Base-by-base conservation (phyloP, 1,140 invertebrate genomes). In the Anadara kagoshimensis region DNA sequence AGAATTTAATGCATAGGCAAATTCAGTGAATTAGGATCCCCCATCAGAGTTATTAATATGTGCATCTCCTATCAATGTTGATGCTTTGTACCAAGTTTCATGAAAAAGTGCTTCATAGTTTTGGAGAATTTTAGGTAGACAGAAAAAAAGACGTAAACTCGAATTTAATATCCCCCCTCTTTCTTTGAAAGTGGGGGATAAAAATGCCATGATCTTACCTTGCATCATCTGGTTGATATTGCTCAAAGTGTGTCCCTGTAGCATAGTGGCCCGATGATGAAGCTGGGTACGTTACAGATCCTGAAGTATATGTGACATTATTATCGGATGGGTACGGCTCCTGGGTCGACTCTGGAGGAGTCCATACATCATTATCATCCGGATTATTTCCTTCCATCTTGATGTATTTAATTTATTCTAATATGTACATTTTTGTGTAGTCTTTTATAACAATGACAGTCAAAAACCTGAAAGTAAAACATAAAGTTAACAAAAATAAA, bases 361-460 rank as follows among this genome's bases (percentile, higher is more conserved):
- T 75, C 73, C 73, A 75, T n/a, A 73, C 70, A 26, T 73, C 70
- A 65, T 70, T 75, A n/a, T 75, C 68, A 29, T 65, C 68, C 12
- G 29, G 62, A 41, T 58, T 70, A 20, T 70, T 67, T 18, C 54
- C 61, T 20, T 75, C 68, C 73, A 75, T 75, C 7, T n/a, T 63
- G 11, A 18, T 36, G 7, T 3, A 2, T 36, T 3, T 36, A 7
- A 7, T 36, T 36, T 36, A 36, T 36, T 59, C 14, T 22, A 49
- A 49, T 18, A 51, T 51, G 16, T 51, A 18, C 49, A 51, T 18
- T 4, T 51, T 51, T 51, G 49, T 51, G 4, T 10, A 49, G 10
- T 3, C 20, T 1, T 22, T 51, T 18, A 22, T 18, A 18, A 4
- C 10, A 51, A 18, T 18, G 16, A 4, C 49, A 51, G 10, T 4